phyloP scores from a whole-genome alignment of 2,888 invertebrate genomes.

The Penaeus monodon region DNA sequence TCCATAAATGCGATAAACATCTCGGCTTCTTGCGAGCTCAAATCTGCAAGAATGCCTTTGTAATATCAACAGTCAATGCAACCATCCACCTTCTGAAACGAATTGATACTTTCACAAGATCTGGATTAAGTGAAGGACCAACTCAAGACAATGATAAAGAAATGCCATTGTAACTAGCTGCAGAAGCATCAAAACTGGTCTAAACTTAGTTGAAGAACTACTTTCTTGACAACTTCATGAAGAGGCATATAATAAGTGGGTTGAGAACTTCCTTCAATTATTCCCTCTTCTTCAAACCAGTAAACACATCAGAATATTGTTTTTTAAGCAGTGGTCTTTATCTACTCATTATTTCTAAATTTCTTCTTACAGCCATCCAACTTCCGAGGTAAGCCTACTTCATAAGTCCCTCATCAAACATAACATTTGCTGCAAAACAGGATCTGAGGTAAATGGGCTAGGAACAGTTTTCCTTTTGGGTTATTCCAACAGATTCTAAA shows the following conservation, averaged over 20 bases:
- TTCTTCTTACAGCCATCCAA: neutral
- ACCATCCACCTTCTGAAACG: neutral
- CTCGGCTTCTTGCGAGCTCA: slow-evolving; percentile 5
- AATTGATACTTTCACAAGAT: neutral
- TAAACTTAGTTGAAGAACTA: slow-evolving; percentile 16
- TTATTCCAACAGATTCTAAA: slow-evolving; percentile 27
- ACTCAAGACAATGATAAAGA: slow-evolving; percentile 17
- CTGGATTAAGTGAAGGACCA: neutral
- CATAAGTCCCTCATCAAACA: slow-evolving; percentile 8
- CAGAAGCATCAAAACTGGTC: slow-evolving; percentile 29
- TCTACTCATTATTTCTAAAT: slow-evolving; percentile 10
- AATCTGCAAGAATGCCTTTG: slow-evolving; percentile 8
- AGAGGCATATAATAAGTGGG: slow-evolving; percentile 26
- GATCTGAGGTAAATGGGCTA: slow-evolving; percentile 1
- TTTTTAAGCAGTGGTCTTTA: neutral
- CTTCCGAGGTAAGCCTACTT: slow-evolving; percentile 10
- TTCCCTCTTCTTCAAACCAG: slow-evolving; percentile 13
- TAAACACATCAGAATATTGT: slow-evolving; percentile 19
- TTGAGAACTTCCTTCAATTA: neutral
- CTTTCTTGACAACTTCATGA: slow-evolving; percentile 16
- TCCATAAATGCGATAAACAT: slow-evolving; percentile 19
- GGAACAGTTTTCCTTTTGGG: neutral
- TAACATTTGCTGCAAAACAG: neutral
- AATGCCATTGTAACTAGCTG: slow-evolving; percentile 18
- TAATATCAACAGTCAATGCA: slow-evolving; percentile 18